Base-by-base conservation (phyloP, 2,797 vertebrate species). In the Danio jaintianensis region DNA sequence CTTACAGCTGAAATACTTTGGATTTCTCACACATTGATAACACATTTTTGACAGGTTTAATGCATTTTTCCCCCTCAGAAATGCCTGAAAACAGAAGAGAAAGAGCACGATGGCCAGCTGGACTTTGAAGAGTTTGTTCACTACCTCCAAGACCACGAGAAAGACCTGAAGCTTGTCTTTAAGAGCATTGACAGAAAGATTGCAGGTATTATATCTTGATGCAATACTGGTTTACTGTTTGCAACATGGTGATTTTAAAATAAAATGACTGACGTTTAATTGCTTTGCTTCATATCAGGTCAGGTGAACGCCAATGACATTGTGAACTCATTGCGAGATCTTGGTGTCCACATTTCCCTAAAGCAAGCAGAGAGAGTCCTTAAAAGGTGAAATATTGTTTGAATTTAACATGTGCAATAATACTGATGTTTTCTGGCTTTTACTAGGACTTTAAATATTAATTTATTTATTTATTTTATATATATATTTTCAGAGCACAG, bases 81-180 rank as follows among this genome's bases (percentile, higher is more conserved):
- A 98, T 92, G 94, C 1, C 87, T 94, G 6, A 95, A 95, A 88
- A 90, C 92, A 15, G 95, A 95, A 48, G 95, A 96, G 69, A 93
- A 92, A 8, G 91, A 91, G 55, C 86, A 93, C 0, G 95, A 95
- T 4, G 96, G 94, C 13, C 96, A 98, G 85, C 93, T 99, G 87
- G 97, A 96, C 90, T 98, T 99, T 66, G 97, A 99, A 71, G 96
- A 98, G 81, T 98, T 99, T 67, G 96, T 99, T 72, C 96, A 97
- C 83, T 99, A 98, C 86, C 95, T 99, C 61, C 96, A 98, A 62
- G 98, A 98, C 73, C 96, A 98, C 0, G 97, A 99, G 86, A 99
- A 97, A 88, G 98, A 99, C 76, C 93, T 99, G 88, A 95, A 96
- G 73, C 92, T 99, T 0, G 96, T 98, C 85, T 97, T 99, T 86